Base-by-base conservation (phyloP, 2,113 vertebrate species). In the Ancistrus triradiatus region DNA sequence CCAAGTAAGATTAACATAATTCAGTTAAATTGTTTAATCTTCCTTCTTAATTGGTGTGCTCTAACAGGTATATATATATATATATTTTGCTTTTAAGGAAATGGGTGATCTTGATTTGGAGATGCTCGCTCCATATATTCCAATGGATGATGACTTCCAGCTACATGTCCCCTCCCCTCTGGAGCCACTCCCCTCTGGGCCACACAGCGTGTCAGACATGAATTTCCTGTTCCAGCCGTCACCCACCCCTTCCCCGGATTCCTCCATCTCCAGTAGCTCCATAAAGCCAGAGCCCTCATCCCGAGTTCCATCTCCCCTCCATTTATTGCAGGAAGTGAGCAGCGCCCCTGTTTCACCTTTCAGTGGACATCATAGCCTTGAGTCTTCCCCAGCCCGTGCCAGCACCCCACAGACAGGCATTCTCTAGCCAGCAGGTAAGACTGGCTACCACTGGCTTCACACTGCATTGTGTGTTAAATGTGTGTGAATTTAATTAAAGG, bases 111-210 rank as follows among this genome's bases (percentile, higher is more conserved):
- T 95, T 72, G 96, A 99, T 59, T 80, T 99, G 79, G 96, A 99
- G 77, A 98, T 97, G 95, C 80, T 98, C 46, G 96, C 96, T 47
- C 96, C 96, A 19, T 99, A 98, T 74, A 99, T 99, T 80, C 91
- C 96, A 27, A 98, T 99, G 95, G 96, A 99, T 31, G 95, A 98
- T 7, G 96, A 98, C 78, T 99, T 95, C 84, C 96, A 98, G 88
- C 83, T 98, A 59, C 91, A 90, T 44, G 90, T 89, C 63, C 78
- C 93, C 18, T 90, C 90, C 63, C 86, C 92, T 0, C 50, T 75
- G 65, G 61, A 72, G 13, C 46, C 60, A 1, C 56, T 69, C 3
- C 14, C 69, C 0, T 46, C 49, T 40, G 31, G 42, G 35, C 22
- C 49, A 33, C 63, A 67, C 8, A 33, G 59, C 21, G 31, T 68